Evolutionary conservation across 2,113 vertebrate species (phyloP).

Genomic region (Epinephelus lanceolatus): DNA sequence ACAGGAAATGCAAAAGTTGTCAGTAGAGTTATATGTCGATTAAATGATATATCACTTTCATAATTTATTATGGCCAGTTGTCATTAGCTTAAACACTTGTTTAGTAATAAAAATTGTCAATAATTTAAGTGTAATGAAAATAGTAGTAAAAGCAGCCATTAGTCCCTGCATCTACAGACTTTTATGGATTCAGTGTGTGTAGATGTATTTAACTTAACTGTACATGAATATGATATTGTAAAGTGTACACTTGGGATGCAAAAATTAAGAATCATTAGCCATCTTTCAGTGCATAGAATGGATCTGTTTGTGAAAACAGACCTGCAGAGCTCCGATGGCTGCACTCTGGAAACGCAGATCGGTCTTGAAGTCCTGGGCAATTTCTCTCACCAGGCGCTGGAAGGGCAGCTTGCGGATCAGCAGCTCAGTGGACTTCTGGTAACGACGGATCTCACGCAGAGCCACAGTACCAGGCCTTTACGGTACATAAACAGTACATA

Average conservation of each 20-base stretch:
- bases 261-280: background rate
- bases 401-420: slow-evolving; percentile 88
- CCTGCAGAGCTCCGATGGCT: slow-evolving; percentile 88
- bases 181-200: background rate
- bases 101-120: background rate
- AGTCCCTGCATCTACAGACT: background rate
- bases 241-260: too few relatives aligned
- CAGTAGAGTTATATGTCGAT: background rate
- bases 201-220: too few relatives aligned
- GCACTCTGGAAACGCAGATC: slow-evolving; percentile 89
- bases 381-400: slow-evolving; percentile 87
- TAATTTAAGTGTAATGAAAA: background rate
- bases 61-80: background rate
- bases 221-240: too few relatives aligned
- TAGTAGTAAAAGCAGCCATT: background rate
- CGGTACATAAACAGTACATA: background rate
- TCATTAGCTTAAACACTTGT: background rate
- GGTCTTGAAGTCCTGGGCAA: slow-evolving; percentile 88
- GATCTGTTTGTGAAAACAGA: slow-evolving; percentile 26
- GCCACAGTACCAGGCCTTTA: slow-evolving; percentile 87
- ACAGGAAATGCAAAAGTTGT: background rate
- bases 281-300: background rate
- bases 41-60: background rate
- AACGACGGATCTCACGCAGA: slow-evolving; percentile 89
- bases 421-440: slow-evolving; percentile 90